Evolutionary conservation across 2,888 invertebrate species (phyloP), one percentile per base, ranked within the genome.

Genomic region (Temnothorax ravouxi): DNA sequence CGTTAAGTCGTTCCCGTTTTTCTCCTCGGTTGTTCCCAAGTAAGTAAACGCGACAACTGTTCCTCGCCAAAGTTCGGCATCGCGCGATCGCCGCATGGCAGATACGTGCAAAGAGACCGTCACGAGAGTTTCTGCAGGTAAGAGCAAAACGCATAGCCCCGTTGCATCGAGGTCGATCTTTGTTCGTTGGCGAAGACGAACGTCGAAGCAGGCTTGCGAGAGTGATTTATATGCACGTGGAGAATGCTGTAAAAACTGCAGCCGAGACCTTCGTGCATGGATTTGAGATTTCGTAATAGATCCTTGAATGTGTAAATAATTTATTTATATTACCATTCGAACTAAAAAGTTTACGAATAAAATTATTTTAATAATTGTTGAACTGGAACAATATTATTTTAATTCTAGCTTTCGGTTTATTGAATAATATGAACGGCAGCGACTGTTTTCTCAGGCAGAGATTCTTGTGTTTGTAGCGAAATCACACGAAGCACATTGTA

Each of bases 1-100:
- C 47, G 59, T 80, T 80, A 80, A 61, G 38, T 18, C 18, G 59
- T 38, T 18, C 72, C 25, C 59, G 21, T 72, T 80, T 50, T 38
- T 80, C 25, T 4, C 8, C 13, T 11, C 9, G 21, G n/a, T 21
- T 29, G 29, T 29, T 29, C 9, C 21, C 21, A 47, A 72, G 47
- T 25, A 38, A 38, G 18, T 25, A 38, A 38, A 13, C 21, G 21
- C 34, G 25, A 34, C 47, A 34, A 25, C 11, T 6, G n/a, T 80
- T 77, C 50, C 25, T 21, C 34, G 54, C 21, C 15, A 54, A 67
- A 29, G 67, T 64, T 25, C 50, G n/a, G 61, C 25, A 11, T 5
- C 29, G 61, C 21, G 11, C 21, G 11, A 74, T 56, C 44, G 44
- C 13, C 52, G 13, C 29, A 29, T 38, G 15, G 8, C 18, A 25